These are phyloP conservation scores for Homalodisca vitripennis DNA, from an alignment of 1,140 invertebrate species.

Conservation along the genomic window DNA sequence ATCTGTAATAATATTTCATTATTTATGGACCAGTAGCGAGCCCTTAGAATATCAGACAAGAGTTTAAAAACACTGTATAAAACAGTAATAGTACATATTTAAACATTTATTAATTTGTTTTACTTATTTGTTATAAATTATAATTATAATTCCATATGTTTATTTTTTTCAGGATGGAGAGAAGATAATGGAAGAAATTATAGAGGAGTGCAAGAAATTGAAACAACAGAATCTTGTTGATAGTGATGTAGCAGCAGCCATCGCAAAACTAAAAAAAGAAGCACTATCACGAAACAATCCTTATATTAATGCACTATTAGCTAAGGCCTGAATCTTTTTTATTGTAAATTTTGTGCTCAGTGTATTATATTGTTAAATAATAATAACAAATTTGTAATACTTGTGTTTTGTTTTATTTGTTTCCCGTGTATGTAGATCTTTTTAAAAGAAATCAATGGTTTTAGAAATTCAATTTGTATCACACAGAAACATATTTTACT, in stretches of 20 bases:
- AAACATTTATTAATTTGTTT: slow-evolving; percentile 3
- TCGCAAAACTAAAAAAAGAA: slow-evolving; percentile 51
- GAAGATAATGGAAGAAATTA: slow-evolving; percentile 54
- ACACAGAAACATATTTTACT: too few relatives aligned
- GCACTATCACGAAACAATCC: slow-evolving; percentile 52
- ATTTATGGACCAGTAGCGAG: not conserved
- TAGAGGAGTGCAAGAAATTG: slow-evolving; percentile 53
- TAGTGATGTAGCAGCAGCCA: slow-evolving; percentile 49
- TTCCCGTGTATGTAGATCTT: too few relatives aligned
- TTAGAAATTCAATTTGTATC: too few relatives aligned
- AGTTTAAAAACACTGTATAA: slow-evolving; percentile 30
- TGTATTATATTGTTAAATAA: too few relatives aligned
- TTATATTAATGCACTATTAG: slow-evolving; percentile 47
- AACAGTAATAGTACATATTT: not conserved
- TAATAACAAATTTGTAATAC: too few relatives aligned
- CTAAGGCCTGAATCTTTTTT: not conserved
- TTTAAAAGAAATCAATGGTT: too few relatives aligned
- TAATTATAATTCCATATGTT: slow-evolving; percentile 31
- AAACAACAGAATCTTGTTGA: slow-evolving; percentile 48
- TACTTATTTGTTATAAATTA: slow-evolving; percentile 35
- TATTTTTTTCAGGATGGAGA: slow-evolving; percentile 53
- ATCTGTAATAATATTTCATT: not conserved
- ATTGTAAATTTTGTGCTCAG: too few relatives aligned
- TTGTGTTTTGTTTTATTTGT: too few relatives aligned
- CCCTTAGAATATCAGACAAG: slow-evolving; percentile 22